Evolutionary conservation across 2,113 vertebrate genomes (phyloP), one percentile per base, ranked within the genome.

Genomic region (Ramphastos sulfuratus): DNA sequence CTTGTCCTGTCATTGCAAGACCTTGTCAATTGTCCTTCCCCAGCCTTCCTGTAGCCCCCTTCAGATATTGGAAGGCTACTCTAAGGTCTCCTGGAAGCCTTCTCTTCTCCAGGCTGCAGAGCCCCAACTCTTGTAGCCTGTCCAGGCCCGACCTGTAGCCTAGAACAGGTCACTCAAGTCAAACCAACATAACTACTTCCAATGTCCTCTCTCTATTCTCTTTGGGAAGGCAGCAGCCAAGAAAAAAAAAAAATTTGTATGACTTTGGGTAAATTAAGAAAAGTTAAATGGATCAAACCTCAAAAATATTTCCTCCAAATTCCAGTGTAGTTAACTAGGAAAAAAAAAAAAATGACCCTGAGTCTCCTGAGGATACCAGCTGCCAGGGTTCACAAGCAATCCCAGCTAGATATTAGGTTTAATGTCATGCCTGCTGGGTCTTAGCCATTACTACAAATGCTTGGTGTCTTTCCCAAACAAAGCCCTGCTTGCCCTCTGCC

Each of bases 391-490:
- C 73, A 65, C 27, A 48, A 84, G 28, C 42, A 74, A 19, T 67
- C 17, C 67, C 76, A 83, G 37, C 42, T 80, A 65, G 37, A 69
- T 61, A 11, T 27, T 71, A 24, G 44, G 18, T 90, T 86, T 96
- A 65, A 81, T 91, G 80, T 80, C 33, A 8, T 61, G 46, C 35
- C 60, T 93, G 37, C 39, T 89, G 79, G 31, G 13, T 74, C 85
- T 91, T 90, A 92, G 28, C 70, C 59, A 69, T 50, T 27, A 2
- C 24, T 85, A 48, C 30, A 72, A 81, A 85, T 76, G 30, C 64
- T 72, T 52, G 48, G 48, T 90, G n/a, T 27, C 21, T 92, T 95
- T 95, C 74, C 42, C 83, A n/a, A 92, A 55, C 48, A 69, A 72
- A 81, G 33, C 30, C 25, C 33, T 73, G 3, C 46, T 76, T 89